A percentile compares a stretch with the other conserved stretches of the same genome.
These are phyloP conservation scores for Tragelaphus eurycerus DNA, from an alignment of 2,797 vertebrate genomes.

Conservation along the genomic window DNA sequence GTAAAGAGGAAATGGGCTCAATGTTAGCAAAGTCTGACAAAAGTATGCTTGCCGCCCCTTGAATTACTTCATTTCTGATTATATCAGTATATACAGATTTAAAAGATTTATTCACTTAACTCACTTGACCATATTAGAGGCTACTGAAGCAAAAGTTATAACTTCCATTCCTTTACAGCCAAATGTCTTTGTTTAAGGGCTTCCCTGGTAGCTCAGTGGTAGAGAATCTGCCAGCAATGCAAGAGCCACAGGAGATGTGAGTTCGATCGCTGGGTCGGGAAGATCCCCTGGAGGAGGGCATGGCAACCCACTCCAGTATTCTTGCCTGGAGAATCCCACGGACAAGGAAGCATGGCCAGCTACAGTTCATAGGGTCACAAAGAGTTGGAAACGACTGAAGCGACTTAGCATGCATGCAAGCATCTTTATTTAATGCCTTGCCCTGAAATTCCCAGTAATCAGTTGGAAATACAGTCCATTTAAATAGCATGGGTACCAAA, in stretches of 20 bases:
- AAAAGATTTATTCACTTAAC: background rate
- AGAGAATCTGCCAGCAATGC: background rate
- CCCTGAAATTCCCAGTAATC: background rate
- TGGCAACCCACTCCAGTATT: background rate
- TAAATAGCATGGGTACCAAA: background rate
- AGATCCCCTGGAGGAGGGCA: background rate
- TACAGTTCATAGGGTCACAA: background rate
- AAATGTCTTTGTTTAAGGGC: background rate
- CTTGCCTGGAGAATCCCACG: background rate
- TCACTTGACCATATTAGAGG: background rate
- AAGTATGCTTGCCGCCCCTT: background rate
- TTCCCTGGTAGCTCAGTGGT: background rate
- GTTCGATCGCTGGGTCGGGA: background rate
- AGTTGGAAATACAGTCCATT: background rate
- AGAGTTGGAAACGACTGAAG: fast-evolving
- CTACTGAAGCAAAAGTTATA: background rate
- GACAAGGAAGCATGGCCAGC: background rate
- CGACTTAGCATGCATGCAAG: fast-evolving
- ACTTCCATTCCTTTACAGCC: background rate
- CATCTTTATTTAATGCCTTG: background rate
- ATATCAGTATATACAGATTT: background rate
- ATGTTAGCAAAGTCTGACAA: background rate
- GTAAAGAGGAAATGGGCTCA: background rate
- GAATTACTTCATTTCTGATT: background rate
- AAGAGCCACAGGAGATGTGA: background rate